Evolutionary conservation across 2,797 vertebrate species (phyloP).

Genomic region (Sciurus vulgaris): DNA sequence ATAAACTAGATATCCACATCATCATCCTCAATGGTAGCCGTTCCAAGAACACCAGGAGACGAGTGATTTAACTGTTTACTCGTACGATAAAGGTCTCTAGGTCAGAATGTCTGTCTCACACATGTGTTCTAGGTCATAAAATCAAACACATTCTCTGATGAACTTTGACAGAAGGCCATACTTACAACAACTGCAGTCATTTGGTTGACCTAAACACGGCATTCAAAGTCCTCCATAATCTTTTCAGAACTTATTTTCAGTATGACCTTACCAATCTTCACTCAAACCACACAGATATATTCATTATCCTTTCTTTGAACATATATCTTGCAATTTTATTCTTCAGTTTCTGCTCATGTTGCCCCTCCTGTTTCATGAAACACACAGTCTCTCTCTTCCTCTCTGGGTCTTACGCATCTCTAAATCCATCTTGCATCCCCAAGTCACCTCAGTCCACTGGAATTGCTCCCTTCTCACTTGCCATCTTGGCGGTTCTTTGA

Average conservation of each 20-base stretch:
- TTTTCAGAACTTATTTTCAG: not conserved
- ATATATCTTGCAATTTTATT: not conserved
- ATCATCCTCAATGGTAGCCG: not conserved
- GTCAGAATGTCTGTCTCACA: not conserved
- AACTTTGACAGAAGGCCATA: not conserved
- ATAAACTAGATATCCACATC: not conserved
- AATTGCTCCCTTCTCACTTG: not conserved
- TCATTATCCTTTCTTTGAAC: not conserved
- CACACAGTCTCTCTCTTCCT: not conserved
- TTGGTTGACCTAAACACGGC: not conserved
- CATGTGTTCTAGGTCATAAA: not conserved
- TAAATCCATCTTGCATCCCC: not conserved
- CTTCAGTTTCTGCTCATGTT: not conserved
- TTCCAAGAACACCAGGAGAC: slow-evolving; percentile 1
- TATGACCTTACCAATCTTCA: not conserved
- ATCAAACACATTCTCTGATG: not conserved
- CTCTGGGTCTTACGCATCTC: not conserved
- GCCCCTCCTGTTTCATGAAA: too few species aligned
- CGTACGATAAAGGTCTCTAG: not conserved
- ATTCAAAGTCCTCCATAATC: too few species aligned
- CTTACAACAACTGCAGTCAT: not conserved
- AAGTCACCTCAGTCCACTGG: not conserved
- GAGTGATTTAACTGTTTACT: not conserved
- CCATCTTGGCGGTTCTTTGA: not conserved
- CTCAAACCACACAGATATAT: not conserved